A percentile compares a stretch with the other conserved stretches of the same genome.
phyloP scores from a whole-genome alignment of 2,888 invertebrate genomes.

The Xiphydria camelus region DNA sequence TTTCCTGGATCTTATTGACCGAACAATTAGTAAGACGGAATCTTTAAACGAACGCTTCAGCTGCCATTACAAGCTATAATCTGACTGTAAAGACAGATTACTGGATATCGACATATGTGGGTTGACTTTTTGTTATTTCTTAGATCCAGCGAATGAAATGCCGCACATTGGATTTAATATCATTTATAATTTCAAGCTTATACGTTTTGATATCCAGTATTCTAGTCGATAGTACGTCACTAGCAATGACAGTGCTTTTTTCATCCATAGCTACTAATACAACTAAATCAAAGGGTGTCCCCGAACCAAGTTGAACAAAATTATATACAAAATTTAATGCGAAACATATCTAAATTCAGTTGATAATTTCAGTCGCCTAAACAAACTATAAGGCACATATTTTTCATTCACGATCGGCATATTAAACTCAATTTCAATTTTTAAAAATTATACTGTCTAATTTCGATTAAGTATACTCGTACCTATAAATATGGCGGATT shows the following conservation, averaged over 20 bases:
- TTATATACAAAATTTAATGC: neutral
- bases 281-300: slow-evolving; percentile 29
- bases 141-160: too few species aligned
- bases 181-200: neutral
- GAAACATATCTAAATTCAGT: too few species aligned
- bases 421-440: too few species aligned
- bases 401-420: too few species aligned
- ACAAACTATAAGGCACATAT: too few species aligned
- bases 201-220: slow-evolving; percentile 42
- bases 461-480: too few species aligned
- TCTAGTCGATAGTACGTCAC: slow-evolving; percentile 37
- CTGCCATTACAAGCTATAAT: slow-evolving; percentile 46
- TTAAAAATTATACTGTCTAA: too few species aligned
- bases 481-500: too few species aligned
- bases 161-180: too few species aligned
- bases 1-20: slow-evolving; percentile 98
- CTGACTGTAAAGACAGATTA: slow-evolving; percentile 44
- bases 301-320: slow-evolving; percentile 9
- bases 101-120: slow-evolving; percentile 38
- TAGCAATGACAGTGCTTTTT: slow-evolving; percentile 36
- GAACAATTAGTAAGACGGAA: slow-evolving; percentile 93
- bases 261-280: slow-evolving; percentile 36
- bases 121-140: slow-evolving; percentile 1
- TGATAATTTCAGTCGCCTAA: too few species aligned
- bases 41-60: slow-evolving; percentile 54